phyloP scores from a whole-genome alignment of 1,140 invertebrate species.

The Colletes latitarsis region DNA sequence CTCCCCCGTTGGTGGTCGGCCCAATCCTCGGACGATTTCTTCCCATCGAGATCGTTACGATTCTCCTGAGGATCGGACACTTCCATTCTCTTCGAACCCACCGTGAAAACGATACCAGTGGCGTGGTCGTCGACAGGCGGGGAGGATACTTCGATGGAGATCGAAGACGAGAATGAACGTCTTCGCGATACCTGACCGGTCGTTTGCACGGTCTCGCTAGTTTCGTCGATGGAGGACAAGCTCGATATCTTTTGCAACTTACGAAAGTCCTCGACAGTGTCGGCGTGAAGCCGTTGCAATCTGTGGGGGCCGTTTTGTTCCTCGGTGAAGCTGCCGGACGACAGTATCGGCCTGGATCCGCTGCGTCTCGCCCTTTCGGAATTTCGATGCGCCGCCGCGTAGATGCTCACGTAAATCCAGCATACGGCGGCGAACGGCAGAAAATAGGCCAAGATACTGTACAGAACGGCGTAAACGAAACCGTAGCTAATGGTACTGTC shows the following conservation, averaged over 20 bases:
- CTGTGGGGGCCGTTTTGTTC: slow-evolving; percentile 68
- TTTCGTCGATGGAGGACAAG: slow-evolving; percentile 78
- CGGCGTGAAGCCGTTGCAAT: slow-evolving; percentile 46
- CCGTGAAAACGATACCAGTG: slow-evolving; percentile 72
- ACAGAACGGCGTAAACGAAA: slow-evolving; percentile 78
- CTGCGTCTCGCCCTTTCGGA: slow-evolving; percentile 86
- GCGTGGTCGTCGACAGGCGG: slow-evolving; percentile 29
- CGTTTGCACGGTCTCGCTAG: slow-evolving; percentile 76
- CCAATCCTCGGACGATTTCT: slow-evolving; percentile 51
- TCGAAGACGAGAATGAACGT: slow-evolving; percentile 42
- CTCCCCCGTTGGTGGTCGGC: slow-evolving; percentile 11
- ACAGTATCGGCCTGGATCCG: slow-evolving; percentile 82
- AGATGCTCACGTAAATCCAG: slow-evolving; percentile 88
- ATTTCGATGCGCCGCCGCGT: slow-evolving; percentile 86
- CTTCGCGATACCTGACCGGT: slow-evolving; percentile 59
- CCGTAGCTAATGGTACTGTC: slow-evolving; percentile 66
- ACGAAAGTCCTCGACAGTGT: slow-evolving; percentile 70
- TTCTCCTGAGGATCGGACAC: slow-evolving; percentile 6
- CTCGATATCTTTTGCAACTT: slow-evolving; percentile 77
- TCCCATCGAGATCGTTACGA: slow-evolving; percentile 41
- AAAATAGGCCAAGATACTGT: slow-evolving; percentile 84
- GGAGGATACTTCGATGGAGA: slow-evolving; percentile 11
- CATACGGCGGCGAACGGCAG: slow-evolving; percentile 85
- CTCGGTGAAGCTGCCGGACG: slow-evolving; percentile 73
- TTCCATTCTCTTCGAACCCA: slow-evolving; percentile 67